These are phyloP conservation scores for Spilosoma lubricipeda DNA, from an alignment of 2,888 invertebrate species.

Conservation along the genomic window DNA sequence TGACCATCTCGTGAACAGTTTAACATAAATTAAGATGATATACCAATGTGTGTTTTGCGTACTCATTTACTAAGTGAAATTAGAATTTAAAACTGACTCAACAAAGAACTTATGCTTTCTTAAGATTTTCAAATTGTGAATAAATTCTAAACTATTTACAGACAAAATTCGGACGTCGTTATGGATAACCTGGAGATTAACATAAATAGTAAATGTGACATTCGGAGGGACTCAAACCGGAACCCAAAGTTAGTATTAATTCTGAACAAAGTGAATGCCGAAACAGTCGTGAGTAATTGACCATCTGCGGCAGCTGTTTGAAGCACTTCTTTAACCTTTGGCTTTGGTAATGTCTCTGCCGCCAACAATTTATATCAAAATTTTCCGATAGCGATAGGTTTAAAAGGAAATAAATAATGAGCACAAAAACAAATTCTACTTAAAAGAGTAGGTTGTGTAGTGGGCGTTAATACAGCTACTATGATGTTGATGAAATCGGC, in stretches of 20 bases:
- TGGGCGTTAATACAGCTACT: neutral
- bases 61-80: too few species aligned
- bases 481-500: neutral
- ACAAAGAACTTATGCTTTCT: too few species aligned
- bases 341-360: constrained; percentile 16
- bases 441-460: neutral
- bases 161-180: neutral
- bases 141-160: neutral
- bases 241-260: neutral
- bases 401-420: too few species aligned
- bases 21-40: too few species aligned
- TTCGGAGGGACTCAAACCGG: neutral
- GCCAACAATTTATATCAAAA: neutral
- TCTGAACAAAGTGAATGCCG: constrained; percentile 3
- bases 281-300: constrained; percentile 2
- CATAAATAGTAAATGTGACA: neutral
- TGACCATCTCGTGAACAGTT: too few species aligned
- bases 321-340: neutral
- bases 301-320: constrained; percentile 2
- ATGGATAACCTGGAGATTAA: neutral
- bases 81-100: too few species aligned
- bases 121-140: too few species aligned
- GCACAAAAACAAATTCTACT: too few species aligned
- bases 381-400: neutral
- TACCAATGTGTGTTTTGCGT: too few species aligned